Evolutionary conservation across 2,797 vertebrate species (phyloP), one percentile per base, ranked within the genome.

Genomic region (Schizothorax lantsangensis): DNA sequence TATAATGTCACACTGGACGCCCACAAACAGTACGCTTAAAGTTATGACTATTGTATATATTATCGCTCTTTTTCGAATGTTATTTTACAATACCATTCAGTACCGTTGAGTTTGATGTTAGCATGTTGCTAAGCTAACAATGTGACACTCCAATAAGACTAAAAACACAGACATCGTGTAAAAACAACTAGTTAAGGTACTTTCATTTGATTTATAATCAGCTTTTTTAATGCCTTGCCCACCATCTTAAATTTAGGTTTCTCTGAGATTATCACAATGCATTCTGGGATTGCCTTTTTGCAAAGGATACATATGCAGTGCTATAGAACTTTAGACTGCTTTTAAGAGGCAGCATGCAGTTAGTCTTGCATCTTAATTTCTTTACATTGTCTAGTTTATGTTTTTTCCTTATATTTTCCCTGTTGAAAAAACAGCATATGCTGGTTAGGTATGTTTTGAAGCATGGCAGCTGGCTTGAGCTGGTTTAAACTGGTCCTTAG

Each of bases 91-190:
- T 12, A 36, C 26, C 0, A 4, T 33, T 17, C 8, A 17, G 14
- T 49, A 49, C 47, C 5, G 5, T 49, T 17, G 47, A 49, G 47
- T 17, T 45, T 73, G 43, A 73, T 17, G 40, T 72, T 72, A 72
- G 40, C 71, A 72, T 26, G 71, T 15, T 72, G 23, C 71, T 73
- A 73, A 74, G n/a, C 43, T 30, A 74, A 74, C 72, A 74, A 30
- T 2, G 15, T 5, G 19, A 11, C 8, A 36, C 36, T 69, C 66
- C 38, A 69, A 38, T 21, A 12, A 71, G 15, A 19, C 26, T 30
- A 49, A 17, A 47, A 19, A 19, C 0, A 2, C 0, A 5, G 47
- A 47, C 26, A 7, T 45, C 8, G 4, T 3, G 3, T 30, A 47
- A 74, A 26, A 72, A 15, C 69, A 2, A 14, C 40, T 45, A 45